These are phyloP conservation scores for Beris morrisii DNA, from an alignment of 2,888 invertebrate genomes.

Conservation along the genomic window DNA sequence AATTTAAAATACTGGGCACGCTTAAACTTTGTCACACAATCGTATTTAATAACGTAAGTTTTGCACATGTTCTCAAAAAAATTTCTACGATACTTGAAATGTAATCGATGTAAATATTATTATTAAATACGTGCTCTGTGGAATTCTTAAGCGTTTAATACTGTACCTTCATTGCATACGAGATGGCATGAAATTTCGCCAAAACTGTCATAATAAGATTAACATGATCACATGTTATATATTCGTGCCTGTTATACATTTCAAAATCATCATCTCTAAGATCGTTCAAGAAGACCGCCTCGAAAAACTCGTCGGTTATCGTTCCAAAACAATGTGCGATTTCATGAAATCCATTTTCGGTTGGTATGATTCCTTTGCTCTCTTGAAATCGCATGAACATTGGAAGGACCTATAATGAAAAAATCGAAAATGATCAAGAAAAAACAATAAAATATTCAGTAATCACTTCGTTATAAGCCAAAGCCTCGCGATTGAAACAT, in stretches of 20 bases:
- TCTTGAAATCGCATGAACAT: conserved; percentile 45
- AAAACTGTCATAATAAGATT: conserved; percentile 54
- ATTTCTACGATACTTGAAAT: too few species aligned
- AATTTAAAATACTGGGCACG: too few species aligned
- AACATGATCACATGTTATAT: conserved; percentile 52
- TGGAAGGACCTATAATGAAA: conserved; percentile 45
- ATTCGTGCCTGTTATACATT: conserved; percentile 56
- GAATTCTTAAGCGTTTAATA: too few species aligned
- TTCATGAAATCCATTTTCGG: conserved; percentile 44
- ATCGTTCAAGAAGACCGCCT: conserved; percentile 59
- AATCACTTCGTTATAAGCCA: conserved; percentile 47
- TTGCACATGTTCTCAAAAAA: too few species aligned
- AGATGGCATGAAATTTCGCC: conserved; percentile 58
- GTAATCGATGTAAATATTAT: too few species aligned
- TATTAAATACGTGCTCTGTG: too few species aligned
- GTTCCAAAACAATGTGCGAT: conserved; percentile 43
- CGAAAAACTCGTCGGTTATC: conserved; percentile 49
- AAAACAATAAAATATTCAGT: too few species aligned
- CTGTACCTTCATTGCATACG: conserved; percentile 52
- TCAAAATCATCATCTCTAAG: conserved; percentile 52
- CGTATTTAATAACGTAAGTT: too few species aligned
- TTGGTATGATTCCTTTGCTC: conserved; percentile 41
- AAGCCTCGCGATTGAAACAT: conserved; percentile 48
- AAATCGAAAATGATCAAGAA: neutral
- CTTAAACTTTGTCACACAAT: too few species aligned